A percentile compares a stretch with the other conserved stretches of the same genome.
Conservation (phyloP, 30 jellyfish, hydroid and myxozoan genomes). For the Cassiopea xamachana region DNA sequence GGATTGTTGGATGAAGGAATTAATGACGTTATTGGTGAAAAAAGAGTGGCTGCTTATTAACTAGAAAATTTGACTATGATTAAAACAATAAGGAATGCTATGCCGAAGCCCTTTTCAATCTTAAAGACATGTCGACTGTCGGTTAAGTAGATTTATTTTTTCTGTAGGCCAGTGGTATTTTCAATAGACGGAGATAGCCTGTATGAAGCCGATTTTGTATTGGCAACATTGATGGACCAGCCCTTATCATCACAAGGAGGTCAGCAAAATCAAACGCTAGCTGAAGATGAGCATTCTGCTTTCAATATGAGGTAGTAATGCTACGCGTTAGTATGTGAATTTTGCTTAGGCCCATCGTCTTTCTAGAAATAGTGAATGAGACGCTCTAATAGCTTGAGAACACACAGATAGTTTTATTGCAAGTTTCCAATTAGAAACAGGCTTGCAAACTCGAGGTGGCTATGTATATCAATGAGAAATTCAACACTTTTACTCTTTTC, state of each 20-base stretch:
- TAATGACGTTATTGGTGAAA: too few relatives aligned
- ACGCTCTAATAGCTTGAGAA: too few relatives aligned
- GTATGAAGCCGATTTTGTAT: conserved; percentile 84
- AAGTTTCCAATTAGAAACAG: too few relatives aligned
- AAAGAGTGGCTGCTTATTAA: too few relatives aligned
- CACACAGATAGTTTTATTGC: too few relatives aligned
- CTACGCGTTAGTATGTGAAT: not conserved
- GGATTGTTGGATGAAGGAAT: too few relatives aligned
- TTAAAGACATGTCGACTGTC: not conserved
- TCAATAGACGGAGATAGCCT: conserved; percentile 89
- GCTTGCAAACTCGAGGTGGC: too few relatives aligned
- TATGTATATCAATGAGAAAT: too few relatives aligned
- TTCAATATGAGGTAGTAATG: conserved; percentile 1
- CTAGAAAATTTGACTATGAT: too few relatives aligned
- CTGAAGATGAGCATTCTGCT: not conserved
- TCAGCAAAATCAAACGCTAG: conserved; percentile 11
- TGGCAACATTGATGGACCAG: conserved; percentile 89
- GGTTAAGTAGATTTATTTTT: not conserved
- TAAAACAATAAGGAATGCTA: too few relatives aligned
- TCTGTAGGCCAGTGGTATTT: conserved; percentile 85
- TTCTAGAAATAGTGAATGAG: too few relatives aligned
- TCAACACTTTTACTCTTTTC: too few relatives aligned
- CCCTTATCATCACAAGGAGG: conserved; percentile 32
- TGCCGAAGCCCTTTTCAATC: not conserved
- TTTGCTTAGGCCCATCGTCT: not conserved